Evolutionary conservation across 92 coral and sea anemone species (phyloP).

Genomic region (Porites divaricata): DNA sequence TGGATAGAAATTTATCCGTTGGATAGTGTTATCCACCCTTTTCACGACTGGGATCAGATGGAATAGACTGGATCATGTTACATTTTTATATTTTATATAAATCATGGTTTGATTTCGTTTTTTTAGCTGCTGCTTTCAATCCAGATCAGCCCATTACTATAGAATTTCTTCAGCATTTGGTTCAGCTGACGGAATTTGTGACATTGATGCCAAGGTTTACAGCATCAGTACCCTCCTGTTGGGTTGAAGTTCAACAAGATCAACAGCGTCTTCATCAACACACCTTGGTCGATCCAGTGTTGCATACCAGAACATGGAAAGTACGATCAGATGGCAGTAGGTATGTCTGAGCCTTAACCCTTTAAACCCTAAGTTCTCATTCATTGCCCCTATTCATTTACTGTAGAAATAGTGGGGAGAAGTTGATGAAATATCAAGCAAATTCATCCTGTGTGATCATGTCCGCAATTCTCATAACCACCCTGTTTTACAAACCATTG

Average conservation of each 20-base stretch:
- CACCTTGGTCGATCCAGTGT: constrained; percentile 82
- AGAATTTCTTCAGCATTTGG: constrained; percentile 62
- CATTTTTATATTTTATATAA: not conserved
- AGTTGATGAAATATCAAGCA: too few species aligned
- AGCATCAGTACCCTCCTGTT: constrained; percentile 91
- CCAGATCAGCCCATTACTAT: constrained; percentile 51
- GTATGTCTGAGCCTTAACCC: constrained; percentile 36
- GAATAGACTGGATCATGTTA: too few species aligned
- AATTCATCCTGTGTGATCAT: too few species aligned
- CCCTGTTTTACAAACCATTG: too few species aligned
- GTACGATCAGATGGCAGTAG: constrained; percentile 78
- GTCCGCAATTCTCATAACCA: too few species aligned
- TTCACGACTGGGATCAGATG: too few species aligned
- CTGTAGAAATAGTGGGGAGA: too few species aligned
- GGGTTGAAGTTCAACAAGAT: constrained; percentile 97
- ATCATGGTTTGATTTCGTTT: not conserved
- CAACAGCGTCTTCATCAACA: constrained; percentile 97
- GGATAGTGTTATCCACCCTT: too few species aligned
- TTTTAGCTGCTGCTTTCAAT: constrained; percentile 31
- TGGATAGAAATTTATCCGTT: too few species aligned
- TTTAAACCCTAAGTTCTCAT: too few species aligned
- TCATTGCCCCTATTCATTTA: too few species aligned
- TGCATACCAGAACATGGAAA: constrained; percentile 97
- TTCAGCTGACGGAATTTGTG: constrained; percentile 91
- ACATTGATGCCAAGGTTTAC: constrained; percentile 91